Base-by-base conservation (phyloP, 2,113 vertebrate species). In the Setophaga coronata region DNA sequence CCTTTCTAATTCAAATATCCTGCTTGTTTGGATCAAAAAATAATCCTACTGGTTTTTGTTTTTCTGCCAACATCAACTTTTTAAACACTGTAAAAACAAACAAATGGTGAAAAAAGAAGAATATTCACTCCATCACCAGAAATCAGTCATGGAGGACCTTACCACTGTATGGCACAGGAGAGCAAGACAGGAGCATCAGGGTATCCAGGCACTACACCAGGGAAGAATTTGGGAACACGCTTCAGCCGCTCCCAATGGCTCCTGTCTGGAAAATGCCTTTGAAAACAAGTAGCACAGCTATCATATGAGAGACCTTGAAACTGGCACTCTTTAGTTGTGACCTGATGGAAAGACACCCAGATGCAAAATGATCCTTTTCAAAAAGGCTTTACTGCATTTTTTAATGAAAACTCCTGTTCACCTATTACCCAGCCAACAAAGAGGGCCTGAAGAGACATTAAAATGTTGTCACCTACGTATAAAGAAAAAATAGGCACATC, bases 81-180 rank as follows among this genome's bases (percentile, higher is more conserved):
- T 95, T 72, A 79, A 87, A 65, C 33, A 26, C 38, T 82, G 24
- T 71, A 73, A 87, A 95, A 97, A 82, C 20, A 93, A 95, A 72
- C 34, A 67, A 74, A 74, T 1, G 0, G 14, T 65, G 61, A 71
- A 80, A 89, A 93, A 95, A 83, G 25, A 78, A 51, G 54, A 88
- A 45, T 61, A 91, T 82, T 95, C 36, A 12, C 34, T 83, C 71
- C 31, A 61, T 72, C 84, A 89, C 19, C 10, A 87, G 26, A 62
- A 47, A 70, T 69, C 31, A 82, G 33, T 70, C 47, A 70, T 9
- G 28, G 25, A 71, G 25, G 50, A 34, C 73, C 70, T 95, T 64
- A 73, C 64, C 62, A 66, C 23, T 38, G 24, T 47, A 48, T 3
- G 1, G 82, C 65, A 89, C 21, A 82, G 21, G 50, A 87, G 60